These are phyloP conservation scores for Phrynocephalus forsythii DNA, from an alignment of 2,797 vertebrate genomes.

Conservation along the genomic window DNA sequence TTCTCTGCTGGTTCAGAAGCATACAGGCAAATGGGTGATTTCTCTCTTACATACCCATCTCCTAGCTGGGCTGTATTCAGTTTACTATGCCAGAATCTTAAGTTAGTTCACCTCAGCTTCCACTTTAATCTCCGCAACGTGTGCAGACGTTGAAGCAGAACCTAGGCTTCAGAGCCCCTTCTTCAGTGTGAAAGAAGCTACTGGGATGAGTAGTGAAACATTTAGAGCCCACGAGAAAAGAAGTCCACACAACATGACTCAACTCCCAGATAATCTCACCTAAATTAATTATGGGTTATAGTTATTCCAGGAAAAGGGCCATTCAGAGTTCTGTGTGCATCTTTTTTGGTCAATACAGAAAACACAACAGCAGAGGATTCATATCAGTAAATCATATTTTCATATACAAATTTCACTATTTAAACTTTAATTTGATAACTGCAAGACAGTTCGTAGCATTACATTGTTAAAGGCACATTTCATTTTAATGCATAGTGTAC, in stretches of 20 bases:
- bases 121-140: not conserved
- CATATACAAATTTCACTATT: conserved; percentile 79
- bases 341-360: conserved; percentile 1
- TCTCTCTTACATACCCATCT: not conserved
- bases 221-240: too few species aligned
- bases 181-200: too few species aligned
- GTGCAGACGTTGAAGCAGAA: conserved; percentile 3
- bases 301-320: not conserved
- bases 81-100: not conserved
- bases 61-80: not conserved
- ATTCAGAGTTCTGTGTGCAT: conserved; percentile 41
- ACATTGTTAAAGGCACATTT: conserved; percentile 85
- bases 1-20: not conserved
- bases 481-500: conserved; percentile 90
- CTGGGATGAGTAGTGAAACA: too few species aligned
- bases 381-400: conserved; percentile 70
- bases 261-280: too few species aligned
- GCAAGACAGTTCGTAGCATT: conserved; percentile 87
- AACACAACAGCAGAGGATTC: conserved; percentile 7
- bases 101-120: not conserved
- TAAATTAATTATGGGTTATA: not conserved
- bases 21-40: not conserved
- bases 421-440: conserved; percentile 94
- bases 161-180: too few species aligned
- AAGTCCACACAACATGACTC: too few species aligned